Conservation (phyloP, 2,888 invertebrate species). For the Epirrita christyi region DNA sequence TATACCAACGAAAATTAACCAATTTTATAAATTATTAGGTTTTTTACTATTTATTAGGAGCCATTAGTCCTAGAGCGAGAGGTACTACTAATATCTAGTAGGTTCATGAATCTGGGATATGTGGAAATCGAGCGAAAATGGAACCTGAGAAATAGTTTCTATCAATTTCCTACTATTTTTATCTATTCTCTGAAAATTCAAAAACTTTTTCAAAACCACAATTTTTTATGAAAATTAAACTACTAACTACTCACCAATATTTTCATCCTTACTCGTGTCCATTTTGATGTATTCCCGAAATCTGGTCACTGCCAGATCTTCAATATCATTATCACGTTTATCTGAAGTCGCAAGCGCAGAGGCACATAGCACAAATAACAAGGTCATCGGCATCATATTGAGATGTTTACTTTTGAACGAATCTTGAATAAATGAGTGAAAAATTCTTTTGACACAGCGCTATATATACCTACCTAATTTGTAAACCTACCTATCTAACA, state of each 20-base stretch:
- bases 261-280: slow-evolving; percentile 57
- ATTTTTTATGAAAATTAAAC: background rate
- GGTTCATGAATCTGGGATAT: too few species aligned
- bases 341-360: background rate
- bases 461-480: background rate
- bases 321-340: slow-evolving; percentile 28
- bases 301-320: slow-evolving; percentile 48
- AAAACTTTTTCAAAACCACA: too few species aligned
- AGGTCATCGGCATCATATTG: slow-evolving; percentile 1
- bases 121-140: too few species aligned
- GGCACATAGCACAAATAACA: background rate
- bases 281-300: slow-evolving; percentile 62
- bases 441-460: background rate
- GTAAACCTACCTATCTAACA: too few species aligned
- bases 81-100: too few species aligned
- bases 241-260: slow-evolving; percentile 48
- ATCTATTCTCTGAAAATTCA: too few species aligned
- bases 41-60: too few species aligned
- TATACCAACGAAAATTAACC: too few species aligned
- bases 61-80: too few species aligned
- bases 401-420: background rate
- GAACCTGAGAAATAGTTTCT: too few species aligned
- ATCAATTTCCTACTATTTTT: too few species aligned
- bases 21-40: too few species aligned
- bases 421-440: background rate